A percentile compares a stretch with the other conserved stretches of the same genome.
These are phyloP conservation scores for Microplitis demolitor DNA, from an alignment of 1,140 invertebrate genomes.

Conservation along the genomic window DNA sequence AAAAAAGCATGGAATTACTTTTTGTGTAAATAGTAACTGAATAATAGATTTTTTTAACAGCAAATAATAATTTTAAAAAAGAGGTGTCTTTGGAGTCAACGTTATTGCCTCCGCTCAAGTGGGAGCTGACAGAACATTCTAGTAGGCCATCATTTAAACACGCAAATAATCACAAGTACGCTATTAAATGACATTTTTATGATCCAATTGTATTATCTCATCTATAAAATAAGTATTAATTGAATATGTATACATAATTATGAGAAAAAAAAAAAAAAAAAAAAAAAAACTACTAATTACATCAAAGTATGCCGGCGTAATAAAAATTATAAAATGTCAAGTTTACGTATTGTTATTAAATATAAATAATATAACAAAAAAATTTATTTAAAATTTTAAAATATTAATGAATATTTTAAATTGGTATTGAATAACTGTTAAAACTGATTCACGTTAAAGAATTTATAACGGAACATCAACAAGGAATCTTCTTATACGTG, in stretches of 20 bases:
- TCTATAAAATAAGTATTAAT: too few relatives aligned
- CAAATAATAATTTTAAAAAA: background rate
- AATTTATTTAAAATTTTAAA: too few relatives aligned
- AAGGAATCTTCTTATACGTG: constrained; percentile 4
- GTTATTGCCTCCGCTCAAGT: constrained; percentile 2
- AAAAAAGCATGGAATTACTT: constrained; percentile 18
- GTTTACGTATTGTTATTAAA: too few relatives aligned
- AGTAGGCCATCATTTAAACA: background rate
- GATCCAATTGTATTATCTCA: too few relatives aligned
- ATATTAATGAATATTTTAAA: background rate
- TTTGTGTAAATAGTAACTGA: background rate
- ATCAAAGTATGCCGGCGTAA: too few relatives aligned
- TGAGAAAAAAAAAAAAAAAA: too few relatives aligned
- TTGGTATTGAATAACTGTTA: background rate
- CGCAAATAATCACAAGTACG: too few relatives aligned
- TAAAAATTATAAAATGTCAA: too few relatives aligned
- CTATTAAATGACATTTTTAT: too few relatives aligned
- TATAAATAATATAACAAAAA: too few relatives aligned
- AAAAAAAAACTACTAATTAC: too few relatives aligned
- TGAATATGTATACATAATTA: too few relatives aligned
- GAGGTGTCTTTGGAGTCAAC: background rate
- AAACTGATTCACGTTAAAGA: background rate
- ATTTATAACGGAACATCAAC: constrained; percentile 7
- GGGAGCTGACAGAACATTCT: constrained; percentile 12
- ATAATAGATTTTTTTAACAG: background rate